Evolutionary conservation across 1,140 invertebrate genomes (phyloP).

Genomic region (Rhynchophorus ferrugineus): DNA sequence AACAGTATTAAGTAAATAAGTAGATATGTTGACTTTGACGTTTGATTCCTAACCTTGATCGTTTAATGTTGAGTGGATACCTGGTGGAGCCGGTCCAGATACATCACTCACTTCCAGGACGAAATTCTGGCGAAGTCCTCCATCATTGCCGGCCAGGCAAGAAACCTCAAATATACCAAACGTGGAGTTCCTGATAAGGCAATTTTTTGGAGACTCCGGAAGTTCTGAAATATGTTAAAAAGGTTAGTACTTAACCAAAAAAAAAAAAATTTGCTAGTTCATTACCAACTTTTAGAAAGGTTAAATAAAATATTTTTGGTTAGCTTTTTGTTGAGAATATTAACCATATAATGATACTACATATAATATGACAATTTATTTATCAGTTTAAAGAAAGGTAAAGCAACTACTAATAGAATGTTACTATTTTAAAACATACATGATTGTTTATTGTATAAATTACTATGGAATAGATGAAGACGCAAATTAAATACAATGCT

Average conservation of each 20-base stretch:
- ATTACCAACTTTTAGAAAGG: background rate
- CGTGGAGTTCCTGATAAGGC: conserved; percentile 59
- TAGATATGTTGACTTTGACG: no score
- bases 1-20: background rate
- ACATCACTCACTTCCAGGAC: conserved; percentile 70
- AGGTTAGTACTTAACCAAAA: no score
- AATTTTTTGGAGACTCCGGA: conserved; percentile 62
- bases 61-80: conserved; percentile 51
- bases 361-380: no score
- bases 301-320: no score
- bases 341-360: no score
- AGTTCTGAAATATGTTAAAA: conserved; percentile 12
- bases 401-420: no score
- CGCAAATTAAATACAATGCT: no score
- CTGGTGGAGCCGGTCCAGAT: conserved; percentile 42
- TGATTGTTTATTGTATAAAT: no score
- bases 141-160: conserved; percentile 70
- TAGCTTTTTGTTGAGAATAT: no score
- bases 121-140: conserved; percentile 75
- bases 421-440: no score
- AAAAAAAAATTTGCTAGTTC: background rate
- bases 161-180: conserved; percentile 56
- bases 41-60: conserved; percentile 43
- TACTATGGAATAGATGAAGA: no score
- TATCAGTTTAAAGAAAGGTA: no score